Evolutionary conservation across 2,888 invertebrate genomes (phyloP).

Genomic region (Trichopoda pennipes): DNA sequence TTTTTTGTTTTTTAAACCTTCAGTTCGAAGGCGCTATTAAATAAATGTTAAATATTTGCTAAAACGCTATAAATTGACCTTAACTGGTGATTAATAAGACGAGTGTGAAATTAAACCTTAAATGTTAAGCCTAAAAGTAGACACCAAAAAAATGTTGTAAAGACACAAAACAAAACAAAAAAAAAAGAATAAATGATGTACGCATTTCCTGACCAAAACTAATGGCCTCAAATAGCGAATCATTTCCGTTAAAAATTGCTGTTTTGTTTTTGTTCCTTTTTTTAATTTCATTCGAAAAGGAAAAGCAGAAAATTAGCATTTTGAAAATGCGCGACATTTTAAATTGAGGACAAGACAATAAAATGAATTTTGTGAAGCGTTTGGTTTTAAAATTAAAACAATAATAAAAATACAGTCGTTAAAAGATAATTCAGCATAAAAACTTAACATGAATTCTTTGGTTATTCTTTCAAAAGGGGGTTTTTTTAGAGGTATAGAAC

Average conservation of each 20-base stretch:
- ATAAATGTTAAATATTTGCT: not conserved
- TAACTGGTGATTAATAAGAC: not conserved
- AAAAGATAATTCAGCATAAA: no score
- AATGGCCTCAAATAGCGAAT: slow-evolving; percentile 49
- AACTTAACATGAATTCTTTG: no score
- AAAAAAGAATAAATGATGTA: slow-evolving; percentile 39
- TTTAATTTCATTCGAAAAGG: not conserved
- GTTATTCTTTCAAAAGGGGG: no score
- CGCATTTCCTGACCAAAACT: slow-evolving; percentile 58
- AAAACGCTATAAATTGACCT: not conserved
- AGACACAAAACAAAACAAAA: no score
- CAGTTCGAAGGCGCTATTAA: not conserved
- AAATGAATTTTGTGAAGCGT: not conserved
- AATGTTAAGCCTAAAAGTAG: slow-evolving; percentile 18
- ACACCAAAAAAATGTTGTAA: not conserved
- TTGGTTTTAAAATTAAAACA: not conserved
- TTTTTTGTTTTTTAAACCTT: not conserved
- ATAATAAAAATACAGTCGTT: no score
- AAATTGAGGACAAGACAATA: not conserved
- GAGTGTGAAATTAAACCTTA: slow-evolving; percentile 8
- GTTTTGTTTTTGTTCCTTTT: not conserved
- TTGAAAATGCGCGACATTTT: not conserved
- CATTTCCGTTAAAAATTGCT: slow-evolving; percentile 49
- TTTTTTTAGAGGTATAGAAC: no score
- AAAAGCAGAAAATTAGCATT: slow-evolving; percentile 13